Percentiles rank a stretch among this genome's conserved stretches.
phyloP scores from a whole-genome alignment of 2,113 vertebrate genomes.

The Thunnus thynnus region DNA sequence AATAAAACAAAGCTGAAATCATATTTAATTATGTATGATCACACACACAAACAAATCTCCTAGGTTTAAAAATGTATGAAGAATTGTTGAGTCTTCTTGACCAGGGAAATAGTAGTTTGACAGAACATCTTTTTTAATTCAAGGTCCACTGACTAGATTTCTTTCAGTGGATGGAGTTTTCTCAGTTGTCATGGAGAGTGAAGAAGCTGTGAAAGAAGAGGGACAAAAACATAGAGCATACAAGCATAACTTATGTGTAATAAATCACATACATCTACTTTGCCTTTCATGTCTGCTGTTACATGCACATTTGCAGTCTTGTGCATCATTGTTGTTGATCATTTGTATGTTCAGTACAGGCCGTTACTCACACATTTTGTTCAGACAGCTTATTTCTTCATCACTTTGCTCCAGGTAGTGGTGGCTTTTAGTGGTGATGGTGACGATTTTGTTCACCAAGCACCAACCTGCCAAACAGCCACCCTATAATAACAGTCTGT shows the following conservation, averaged over 20 bases:
- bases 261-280: background rate
- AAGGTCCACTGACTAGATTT: no score
- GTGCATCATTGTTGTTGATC: background rate
- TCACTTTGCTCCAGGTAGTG: conserved; percentile 18
- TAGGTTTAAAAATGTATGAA: no score
- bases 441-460: conserved; percentile 39
- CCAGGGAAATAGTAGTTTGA: no score
- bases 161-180: no score
- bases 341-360: background rate
- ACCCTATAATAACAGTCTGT: conserved; percentile 63
- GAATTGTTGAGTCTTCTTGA: no score
- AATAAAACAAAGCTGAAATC: no score
- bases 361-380: background rate
- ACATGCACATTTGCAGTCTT: background rate
- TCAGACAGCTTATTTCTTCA: background rate
- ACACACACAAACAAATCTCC: no score
- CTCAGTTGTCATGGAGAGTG: no score
- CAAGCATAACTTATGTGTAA: background rate
- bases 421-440: conserved; percentile 19
- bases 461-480: conserved; percentile 38
- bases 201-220: background rate
- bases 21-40: no score
- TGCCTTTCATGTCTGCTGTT: background rate
- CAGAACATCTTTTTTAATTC: no score
- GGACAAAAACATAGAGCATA: background rate